A percentile compares a stretch with the other conserved stretches of the same genome.
phyloP scores from a whole-genome alignment of 2,888 invertebrate species.

The Eupithecia dodoneata region DNA sequence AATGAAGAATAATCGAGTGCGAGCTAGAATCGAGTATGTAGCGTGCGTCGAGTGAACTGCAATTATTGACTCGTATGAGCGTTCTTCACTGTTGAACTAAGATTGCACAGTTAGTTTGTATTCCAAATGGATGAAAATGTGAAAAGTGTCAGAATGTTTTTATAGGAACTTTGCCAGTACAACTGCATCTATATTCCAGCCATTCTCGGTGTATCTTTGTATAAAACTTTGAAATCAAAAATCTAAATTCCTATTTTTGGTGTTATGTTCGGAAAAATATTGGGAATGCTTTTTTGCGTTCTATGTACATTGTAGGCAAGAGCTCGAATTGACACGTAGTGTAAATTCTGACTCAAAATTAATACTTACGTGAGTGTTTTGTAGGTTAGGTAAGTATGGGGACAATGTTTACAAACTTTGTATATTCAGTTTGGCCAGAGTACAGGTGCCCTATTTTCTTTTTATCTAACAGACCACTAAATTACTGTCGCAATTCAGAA shows the following conservation, averaged over 20 bases:
- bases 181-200: neutral
- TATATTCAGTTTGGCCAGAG: neutral
- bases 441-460: neutral
- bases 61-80: conserved; percentile 35
- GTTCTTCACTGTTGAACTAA: conserved; percentile 23
- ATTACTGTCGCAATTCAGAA: neutral
- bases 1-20: conserved; percentile 28
- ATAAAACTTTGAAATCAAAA: no score
- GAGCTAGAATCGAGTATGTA: conserved; percentile 27
- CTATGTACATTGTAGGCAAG: neutral
- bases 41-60: conserved; percentile 38
- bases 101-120: conserved; percentile 5
- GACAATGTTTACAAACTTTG: neutral
- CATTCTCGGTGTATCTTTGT: neutral
- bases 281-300: neutral
- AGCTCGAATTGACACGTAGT: neutral
- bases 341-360: neutral
- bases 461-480: no score
- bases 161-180: neutral
- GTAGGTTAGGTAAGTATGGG: neutral
- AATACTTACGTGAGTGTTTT: neutral
- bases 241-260: no score
- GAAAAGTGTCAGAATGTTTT: neutral
- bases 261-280: neutral
- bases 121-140: neutral